Conservation (phyloP, 2,888 invertebrate species). For the Blomia tropicalis region DNA sequence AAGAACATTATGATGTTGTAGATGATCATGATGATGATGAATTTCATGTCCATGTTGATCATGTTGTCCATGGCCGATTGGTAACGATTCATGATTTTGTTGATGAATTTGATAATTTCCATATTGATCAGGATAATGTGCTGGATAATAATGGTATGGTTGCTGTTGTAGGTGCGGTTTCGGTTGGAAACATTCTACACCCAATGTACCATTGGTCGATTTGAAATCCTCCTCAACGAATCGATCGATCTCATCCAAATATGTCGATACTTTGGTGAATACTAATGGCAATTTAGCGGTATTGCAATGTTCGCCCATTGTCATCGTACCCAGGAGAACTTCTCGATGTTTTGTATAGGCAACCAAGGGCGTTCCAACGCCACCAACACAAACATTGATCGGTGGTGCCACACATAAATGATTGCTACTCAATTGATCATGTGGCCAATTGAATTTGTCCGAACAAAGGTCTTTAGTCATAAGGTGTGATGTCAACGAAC, state of each 20-base stretch:
- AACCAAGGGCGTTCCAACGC: conserved; percentile 17
- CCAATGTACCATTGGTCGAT: background rate
- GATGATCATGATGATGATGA: background rate
- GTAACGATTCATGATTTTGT: background rate
- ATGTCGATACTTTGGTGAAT: conserved; percentile 12
- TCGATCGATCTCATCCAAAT: background rate
- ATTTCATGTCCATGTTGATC: background rate
- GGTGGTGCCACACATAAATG: conserved; percentile 20
- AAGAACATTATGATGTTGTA: conserved; percentile 6
- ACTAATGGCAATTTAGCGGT: conserved; percentile 18
- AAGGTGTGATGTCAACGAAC: conserved; percentile 9
- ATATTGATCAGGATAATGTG: background rate
- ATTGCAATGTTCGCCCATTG: conserved; percentile 20
- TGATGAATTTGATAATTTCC: background rate
- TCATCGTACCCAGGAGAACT: conserved; percentile 13
- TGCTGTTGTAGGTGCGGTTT: background rate
- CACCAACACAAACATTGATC: conserved; percentile 15
- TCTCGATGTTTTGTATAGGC: conserved; percentile 1
- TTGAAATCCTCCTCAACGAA: conserved; percentile 17
- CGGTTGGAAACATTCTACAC: background rate
- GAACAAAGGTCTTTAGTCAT: conserved; percentile 9
- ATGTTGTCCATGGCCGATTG: background rate
- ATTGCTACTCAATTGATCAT: conserved; percentile 4
- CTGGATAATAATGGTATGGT: background rate
- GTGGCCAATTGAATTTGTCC: conserved; percentile 19